Evolutionary conservation across 1,140 invertebrate species (phyloP), one percentile per base, ranked within the genome.

Genomic region (Pachypsylla venusta): DNA sequence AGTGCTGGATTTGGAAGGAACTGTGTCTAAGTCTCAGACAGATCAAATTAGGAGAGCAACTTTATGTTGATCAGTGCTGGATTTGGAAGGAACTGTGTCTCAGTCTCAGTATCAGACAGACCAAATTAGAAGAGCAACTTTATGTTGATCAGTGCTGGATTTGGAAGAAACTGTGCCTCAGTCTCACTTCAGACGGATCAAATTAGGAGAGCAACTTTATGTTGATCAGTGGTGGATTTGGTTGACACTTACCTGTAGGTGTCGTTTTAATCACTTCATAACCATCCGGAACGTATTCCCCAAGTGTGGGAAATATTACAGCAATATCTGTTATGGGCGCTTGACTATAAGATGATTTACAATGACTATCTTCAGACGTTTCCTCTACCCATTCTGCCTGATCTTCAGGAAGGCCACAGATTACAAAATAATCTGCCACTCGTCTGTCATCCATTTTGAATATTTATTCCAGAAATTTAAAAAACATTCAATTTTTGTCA

Each of bases 371-470:
- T 73, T 93, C 85, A 63, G 81, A 77, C 69, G 82, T 79, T 76
- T 82, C 80, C 61, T 80, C 81, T 68, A 94, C 91, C 67, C 89
- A 87, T 22, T 93, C 70, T 69, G 83, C 76, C 73, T 89, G 75
- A 69, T 88, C 79, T 27, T 87, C 84, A 10, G 89, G 85, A 67
- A 98, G 75, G 16, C 95, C 95, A 69, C 93, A 93, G 35, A 99
- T 86, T 60, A 99, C 93, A 79, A 99, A 98, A 75, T 98, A 98
- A 75, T 99, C 87, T 19, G 85, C 86, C 54, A 90, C 83, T 70
- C 84, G 77, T 67, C 84, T 76, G 66, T 89, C 87, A 67, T 89
- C 87, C 86, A 89, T 89, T 62, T 61, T 73, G 55, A 5, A 14
- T 56, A 10, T 35, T 53, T 27, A 25, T 26, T 56, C 26, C 20